A percentile compares a stretch with the other conserved stretches of the same genome.
These are phyloP conservation scores for Acleris emargana DNA, from an alignment of 2,888 invertebrate species.

Conservation along the genomic window DNA sequence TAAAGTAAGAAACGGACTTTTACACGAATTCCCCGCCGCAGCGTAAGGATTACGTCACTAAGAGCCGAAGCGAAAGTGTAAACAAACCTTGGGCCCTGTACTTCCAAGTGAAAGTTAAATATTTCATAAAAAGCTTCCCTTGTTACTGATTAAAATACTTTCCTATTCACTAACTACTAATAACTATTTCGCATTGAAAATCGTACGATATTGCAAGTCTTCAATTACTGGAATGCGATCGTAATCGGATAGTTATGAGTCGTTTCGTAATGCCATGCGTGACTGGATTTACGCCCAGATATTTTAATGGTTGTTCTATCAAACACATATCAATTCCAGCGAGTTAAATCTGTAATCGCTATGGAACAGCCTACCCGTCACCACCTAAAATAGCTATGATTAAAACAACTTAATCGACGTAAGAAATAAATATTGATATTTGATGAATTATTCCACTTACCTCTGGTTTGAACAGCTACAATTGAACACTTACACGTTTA, in stretches of 20 bases:
- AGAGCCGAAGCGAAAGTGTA: conserved; percentile 30
- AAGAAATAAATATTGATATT: conserved; percentile 45
- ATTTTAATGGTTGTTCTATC: conserved; percentile 12
- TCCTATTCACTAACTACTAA: not conserved
- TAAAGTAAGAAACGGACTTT: too few relatives aligned
- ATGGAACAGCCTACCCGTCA: conserved; percentile 51
- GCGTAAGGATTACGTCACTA: conserved; percentile 26
- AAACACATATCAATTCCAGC: conserved; percentile 16
- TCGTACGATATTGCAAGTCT: not conserved
- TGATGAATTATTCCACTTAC: conserved; percentile 18
- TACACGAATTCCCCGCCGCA: too few relatives aligned
- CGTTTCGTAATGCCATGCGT: conserved; percentile 22
- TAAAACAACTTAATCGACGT: conserved; percentile 56
- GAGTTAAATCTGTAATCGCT: conserved; percentile 19
- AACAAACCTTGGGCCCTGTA: conserved; percentile 28
- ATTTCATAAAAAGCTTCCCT: not conserved
- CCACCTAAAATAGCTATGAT: conserved; percentile 70
- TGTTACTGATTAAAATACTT: not conserved
- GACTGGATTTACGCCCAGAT: conserved; percentile 20
- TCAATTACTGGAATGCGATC: not conserved
- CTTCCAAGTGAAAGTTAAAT: conserved; percentile 23
- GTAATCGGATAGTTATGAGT: conserved; percentile 14
- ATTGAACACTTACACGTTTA: conserved; percentile 15
- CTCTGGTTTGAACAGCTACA: conserved; percentile 16
- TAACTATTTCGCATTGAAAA: not conserved